Conservation (phyloP, 2,113 vertebrate genomes). For the Crotalus horridus region DNA sequence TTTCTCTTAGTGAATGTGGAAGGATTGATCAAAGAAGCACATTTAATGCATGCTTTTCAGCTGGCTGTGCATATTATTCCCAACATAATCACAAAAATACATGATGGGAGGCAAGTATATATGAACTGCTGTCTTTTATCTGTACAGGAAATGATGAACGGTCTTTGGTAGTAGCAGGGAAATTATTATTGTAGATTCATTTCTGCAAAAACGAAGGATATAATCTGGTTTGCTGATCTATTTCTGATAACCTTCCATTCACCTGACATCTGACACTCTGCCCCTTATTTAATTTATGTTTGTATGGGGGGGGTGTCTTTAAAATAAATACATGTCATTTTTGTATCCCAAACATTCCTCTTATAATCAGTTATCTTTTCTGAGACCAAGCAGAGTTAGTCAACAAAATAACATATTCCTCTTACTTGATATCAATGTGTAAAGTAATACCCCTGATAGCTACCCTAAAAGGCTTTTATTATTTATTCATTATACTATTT, state of each 20-base stretch:
- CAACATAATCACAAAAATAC: background rate
- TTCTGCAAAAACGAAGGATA: background rate
- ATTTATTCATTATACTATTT: slow-evolving; percentile 65
- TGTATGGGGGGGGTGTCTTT: background rate
- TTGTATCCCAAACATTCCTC: slow-evolving; percentile 45
- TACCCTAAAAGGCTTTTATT: slow-evolving; percentile 56
- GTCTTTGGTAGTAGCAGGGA: background rate
- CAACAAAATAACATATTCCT: slow-evolving; percentile 56
- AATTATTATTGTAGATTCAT: background rate
- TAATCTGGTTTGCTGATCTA: background rate
- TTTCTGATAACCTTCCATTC: slow-evolving; percentile 8
- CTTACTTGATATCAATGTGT: slow-evolving; percentile 35
- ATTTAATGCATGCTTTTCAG: background rate
- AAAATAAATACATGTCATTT: slow-evolving; percentile 6
- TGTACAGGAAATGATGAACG: background rate
- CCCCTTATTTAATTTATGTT: background rate
- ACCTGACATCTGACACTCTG: background rate
- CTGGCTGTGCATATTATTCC: background rate
- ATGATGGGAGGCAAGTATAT: background rate
- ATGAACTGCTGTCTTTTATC: background rate
- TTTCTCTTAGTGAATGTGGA: background rate
- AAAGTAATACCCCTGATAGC: slow-evolving; percentile 58
- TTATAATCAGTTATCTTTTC: background rate
- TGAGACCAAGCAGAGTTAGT: slow-evolving; percentile 22
- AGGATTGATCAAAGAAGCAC: background rate